Conservation (phyloP, 2,888 invertebrate genomes). For the Agrochola lota region DNA sequence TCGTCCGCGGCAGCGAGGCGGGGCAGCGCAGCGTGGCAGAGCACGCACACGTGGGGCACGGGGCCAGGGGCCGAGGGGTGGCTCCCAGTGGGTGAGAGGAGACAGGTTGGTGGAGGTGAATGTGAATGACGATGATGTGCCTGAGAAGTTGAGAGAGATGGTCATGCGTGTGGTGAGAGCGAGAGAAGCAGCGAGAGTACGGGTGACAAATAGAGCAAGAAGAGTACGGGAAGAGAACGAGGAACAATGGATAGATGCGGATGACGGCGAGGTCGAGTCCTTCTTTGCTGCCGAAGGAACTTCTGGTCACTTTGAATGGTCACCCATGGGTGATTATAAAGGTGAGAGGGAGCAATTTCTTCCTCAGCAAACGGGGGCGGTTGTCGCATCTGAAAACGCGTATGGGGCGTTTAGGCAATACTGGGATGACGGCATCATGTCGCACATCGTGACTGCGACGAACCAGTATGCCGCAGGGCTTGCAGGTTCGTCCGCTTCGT, state of each 20-base stretch:
- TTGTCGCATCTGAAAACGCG: background rate
- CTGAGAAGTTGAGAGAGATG: background rate
- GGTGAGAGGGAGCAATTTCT: background rate
- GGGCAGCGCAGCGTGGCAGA: background rate
- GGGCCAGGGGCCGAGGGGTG: background rate
- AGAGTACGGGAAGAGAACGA: background rate
- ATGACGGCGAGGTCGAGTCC: background rate
- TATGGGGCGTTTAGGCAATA: conserved; percentile 9
- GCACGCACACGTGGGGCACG: background rate
- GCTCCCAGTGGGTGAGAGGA: background rate
- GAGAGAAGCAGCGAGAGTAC: conserved; percentile 1
- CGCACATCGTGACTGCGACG: background rate
- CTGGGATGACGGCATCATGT: background rate
- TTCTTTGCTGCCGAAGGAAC: conserved; percentile 1
- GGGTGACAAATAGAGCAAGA: background rate
- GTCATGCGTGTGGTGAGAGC: background rate
- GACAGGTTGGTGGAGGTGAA: background rate
- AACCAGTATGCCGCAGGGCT: background rate
- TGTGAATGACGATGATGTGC: background rate
- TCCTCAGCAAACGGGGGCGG: background rate
- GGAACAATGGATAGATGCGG: background rate
- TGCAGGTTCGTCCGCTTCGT: background rate
- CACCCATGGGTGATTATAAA: background rate
- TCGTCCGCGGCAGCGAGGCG: background rate
- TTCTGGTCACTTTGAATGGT: background rate